Base-by-base conservation (phyloP, 2,797 vertebrate genomes). In the Loris lydekkerianus region DNA sequence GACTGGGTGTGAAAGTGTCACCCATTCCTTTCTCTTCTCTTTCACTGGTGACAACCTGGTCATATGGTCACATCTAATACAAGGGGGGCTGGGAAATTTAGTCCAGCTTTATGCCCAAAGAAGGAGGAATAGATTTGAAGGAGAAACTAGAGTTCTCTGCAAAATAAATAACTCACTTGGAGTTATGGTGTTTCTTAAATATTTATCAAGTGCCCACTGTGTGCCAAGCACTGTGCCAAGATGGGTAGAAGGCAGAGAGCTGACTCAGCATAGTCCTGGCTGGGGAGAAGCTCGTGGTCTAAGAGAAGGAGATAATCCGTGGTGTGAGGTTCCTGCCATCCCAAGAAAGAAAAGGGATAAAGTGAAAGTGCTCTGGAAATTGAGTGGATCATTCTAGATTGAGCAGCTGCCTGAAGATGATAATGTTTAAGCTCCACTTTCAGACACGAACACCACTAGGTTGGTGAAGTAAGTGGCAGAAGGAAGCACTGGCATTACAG, bases 1-100 rank as follows among this genome's bases (percentile, higher is more conserved):
- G 56, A 21, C 70, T 29, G 2, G 2, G 1, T 65, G 13, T 56
- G 40, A 73, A 95, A 61, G 56, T 6, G 31, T 58, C 34, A 56
- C 14, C 37, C 8, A 6, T 61, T 27, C 27, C 46, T 95, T 77
- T 46, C 63, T 49, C 53, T 85, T 4, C 18, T 87, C n/a, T 65
- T 49, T 18, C 17, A n/a, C 3, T 87, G 72, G 10, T 46, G 81
- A 78, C 15, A 83, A 34, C 11, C 17, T 61, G 40, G 81, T 77
- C 40, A 49, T 43, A 21, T 87, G 56, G 40, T 46, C 91, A 90
- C 8, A 56, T 8, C 21, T 58, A 78, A 94, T 14, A 46, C 21
- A 58, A 93, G 25, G 65, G 85, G 90, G 10, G 21, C n/a, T 92
- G 29, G 77, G 58, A 87, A 85, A 88, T 63, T 17, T 85, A 58